phyloP scores from a whole-genome alignment of 2,888 invertebrate genomes.

The Nomada hirtipes region DNA sequence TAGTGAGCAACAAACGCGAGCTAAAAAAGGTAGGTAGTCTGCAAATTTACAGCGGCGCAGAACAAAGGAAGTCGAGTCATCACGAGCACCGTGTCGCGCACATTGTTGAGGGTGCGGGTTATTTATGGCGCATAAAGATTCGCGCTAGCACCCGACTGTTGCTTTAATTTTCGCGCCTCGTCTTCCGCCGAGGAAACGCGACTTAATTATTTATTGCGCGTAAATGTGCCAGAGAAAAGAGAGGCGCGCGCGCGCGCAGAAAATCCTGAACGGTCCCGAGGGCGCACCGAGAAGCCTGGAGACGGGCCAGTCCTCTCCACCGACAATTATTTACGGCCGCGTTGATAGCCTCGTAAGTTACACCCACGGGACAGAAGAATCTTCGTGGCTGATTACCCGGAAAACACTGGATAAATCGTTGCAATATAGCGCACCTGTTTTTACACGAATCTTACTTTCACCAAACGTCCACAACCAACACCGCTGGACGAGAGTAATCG shows the following conservation, averaged over 20 bases:
- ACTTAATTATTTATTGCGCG: slow-evolving; percentile 40
- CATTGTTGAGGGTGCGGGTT: slow-evolving; percentile 4
- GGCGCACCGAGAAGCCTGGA: slow-evolving; percentile 32
- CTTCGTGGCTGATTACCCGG: slow-evolving; percentile 70
- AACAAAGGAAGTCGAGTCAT: neutral
- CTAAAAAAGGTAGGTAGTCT: neutral
- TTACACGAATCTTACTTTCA: neutral
- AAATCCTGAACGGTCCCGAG: slow-evolving; percentile 10
- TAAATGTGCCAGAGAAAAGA: slow-evolving; percentile 30
- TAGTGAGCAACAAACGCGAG: too few species aligned
- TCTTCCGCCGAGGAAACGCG: neutral
- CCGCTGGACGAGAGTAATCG: too few species aligned
- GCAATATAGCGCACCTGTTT: slow-evolving; percentile 61
- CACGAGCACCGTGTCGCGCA: neutral
- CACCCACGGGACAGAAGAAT: slow-evolving; percentile 35
- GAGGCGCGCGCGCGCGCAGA: neutral
- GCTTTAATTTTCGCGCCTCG: slow-evolving; percentile 10
- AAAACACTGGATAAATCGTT: slow-evolving; percentile 60
- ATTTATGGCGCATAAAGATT: slow-evolving; percentile 20
- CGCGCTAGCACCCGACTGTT: neutral
- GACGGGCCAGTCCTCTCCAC: slow-evolving; percentile 13
- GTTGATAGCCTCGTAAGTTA: slow-evolving; percentile 64
- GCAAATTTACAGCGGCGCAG: slow-evolving; percentile 4
- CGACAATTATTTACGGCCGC: slow-evolving; percentile 5
- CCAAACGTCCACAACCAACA: too few species aligned